Conservation (phyloP, 2,113 vertebrate species). For the Oreochromis spilurus region DNA sequence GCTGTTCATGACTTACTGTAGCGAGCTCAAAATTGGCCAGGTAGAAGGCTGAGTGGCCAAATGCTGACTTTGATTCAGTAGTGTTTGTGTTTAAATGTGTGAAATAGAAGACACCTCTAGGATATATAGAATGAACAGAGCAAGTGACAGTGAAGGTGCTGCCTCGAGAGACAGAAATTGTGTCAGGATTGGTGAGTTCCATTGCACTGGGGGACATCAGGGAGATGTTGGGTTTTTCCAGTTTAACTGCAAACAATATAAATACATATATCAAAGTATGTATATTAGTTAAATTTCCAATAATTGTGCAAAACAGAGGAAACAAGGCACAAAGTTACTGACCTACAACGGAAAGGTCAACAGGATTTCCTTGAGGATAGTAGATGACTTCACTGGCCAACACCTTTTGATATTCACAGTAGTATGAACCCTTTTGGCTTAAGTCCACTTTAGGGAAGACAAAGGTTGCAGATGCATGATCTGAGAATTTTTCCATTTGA, state of each 20-base stretch:
- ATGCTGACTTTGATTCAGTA: neutral
- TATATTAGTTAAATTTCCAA: neutral
- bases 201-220: conserved; percentile 36
- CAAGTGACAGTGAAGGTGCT: conserved; percentile 51
- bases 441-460: conserved; percentile 47
- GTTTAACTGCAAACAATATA: conserved; percentile 8
- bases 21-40: conserved; percentile 45
- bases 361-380: conserved; percentile 42
- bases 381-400: conserved; percentile 19
- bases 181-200: conserved; percentile 45
- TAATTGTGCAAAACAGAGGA: neutral
- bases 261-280: neutral
- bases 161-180: conserved; percentile 32
- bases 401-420: conserved; percentile 64
- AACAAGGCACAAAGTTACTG: neutral
- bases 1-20: neutral
- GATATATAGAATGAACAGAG: conserved; percentile 29
- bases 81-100: neutral
- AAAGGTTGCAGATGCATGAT: conserved; percentile 36
- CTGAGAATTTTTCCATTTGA: conserved; percentile 32
- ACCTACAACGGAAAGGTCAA: conserved; percentile 35
- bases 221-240: conserved; percentile 49
- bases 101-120: conserved; percentile 47
- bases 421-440: conserved; percentile 50
- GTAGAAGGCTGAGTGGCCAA: conserved; percentile 37